phyloP scores from a whole-genome alignment of 1,140 invertebrate species.

The Limonius californicus region DNA sequence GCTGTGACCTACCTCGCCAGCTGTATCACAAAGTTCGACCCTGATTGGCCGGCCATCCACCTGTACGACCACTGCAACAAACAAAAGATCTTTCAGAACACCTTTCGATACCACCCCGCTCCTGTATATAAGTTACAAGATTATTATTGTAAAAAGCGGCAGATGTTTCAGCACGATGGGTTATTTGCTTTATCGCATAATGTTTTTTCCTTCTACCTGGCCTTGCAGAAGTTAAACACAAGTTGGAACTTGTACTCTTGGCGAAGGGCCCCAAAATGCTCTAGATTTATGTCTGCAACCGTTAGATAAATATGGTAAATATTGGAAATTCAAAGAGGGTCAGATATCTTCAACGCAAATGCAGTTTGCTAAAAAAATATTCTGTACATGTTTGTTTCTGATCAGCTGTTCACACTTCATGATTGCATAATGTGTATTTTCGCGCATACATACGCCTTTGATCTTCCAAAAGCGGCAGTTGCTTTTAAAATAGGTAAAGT shows the following conservation, averaged over 20 bases:
- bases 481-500: no score
- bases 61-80: conserved; percentile 77
- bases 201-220: neutral
- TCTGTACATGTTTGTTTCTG: no score
- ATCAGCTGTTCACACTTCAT: no score
- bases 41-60: conserved; percentile 83
- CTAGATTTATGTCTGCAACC: neutral
- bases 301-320: no score
- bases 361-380: no score
- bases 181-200: neutral
- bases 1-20: conserved; percentile 64
- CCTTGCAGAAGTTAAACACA: neutral
- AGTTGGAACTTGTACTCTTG: neutral
- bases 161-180: neutral
- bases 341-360: no score
- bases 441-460: no score
- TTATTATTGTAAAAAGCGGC: neutral
- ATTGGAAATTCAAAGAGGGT: no score
- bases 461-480: no score
- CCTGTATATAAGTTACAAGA: neutral
- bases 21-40: conserved; percentile 86
- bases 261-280: neutral
- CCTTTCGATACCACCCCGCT: neutral
- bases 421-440: no score
- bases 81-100: conserved; percentile 36